These are phyloP conservation scores for Leptura quadrifasciata DNA, from an alignment of 2,888 invertebrate species.

Conservation along the genomic window DNA sequence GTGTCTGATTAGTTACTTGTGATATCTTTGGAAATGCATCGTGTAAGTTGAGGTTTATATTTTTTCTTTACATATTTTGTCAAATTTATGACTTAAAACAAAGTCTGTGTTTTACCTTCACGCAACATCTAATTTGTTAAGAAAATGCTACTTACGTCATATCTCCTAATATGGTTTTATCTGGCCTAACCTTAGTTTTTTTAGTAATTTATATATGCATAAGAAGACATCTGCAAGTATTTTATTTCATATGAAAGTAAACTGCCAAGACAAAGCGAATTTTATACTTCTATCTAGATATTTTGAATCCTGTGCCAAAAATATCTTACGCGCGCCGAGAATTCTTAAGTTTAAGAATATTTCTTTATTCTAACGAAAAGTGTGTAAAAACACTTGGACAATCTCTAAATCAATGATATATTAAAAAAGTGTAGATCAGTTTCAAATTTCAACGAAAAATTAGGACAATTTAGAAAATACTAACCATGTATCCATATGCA, in stretches of 20 bases:
- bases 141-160: too few species aligned
- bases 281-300: conserved; percentile 45
- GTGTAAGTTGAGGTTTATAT: too few species aligned
- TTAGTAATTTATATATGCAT: too few species aligned
- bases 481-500: conserved; percentile 49
- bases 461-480: conserved; percentile 47
- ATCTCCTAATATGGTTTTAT: too few species aligned
- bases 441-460: conserved; percentile 72
- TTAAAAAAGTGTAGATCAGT: conserved; percentile 61
- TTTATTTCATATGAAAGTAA: conserved; percentile 22
- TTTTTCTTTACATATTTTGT: too few species aligned
- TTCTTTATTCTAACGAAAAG: conserved; percentile 31
- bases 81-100: too few species aligned
- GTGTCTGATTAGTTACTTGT: too few species aligned
- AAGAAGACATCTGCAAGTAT: conserved; percentile 28
- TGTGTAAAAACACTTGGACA: conserved; percentile 56
- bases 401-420: conserved; percentile 56
- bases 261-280: conserved; percentile 33
- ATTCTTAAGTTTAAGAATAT: conserved; percentile 41
- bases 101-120: too few species aligned
- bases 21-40: too few species aligned
- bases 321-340: conserved; percentile 59
- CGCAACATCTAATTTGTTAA: too few species aligned
- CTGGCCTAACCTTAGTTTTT: too few species aligned
- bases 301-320: conserved; percentile 61